Evolutionary conservation across 2,888 invertebrate species (phyloP), one percentile per base, ranked within the genome.

Genomic region (Horisme vitalbata): DNA sequence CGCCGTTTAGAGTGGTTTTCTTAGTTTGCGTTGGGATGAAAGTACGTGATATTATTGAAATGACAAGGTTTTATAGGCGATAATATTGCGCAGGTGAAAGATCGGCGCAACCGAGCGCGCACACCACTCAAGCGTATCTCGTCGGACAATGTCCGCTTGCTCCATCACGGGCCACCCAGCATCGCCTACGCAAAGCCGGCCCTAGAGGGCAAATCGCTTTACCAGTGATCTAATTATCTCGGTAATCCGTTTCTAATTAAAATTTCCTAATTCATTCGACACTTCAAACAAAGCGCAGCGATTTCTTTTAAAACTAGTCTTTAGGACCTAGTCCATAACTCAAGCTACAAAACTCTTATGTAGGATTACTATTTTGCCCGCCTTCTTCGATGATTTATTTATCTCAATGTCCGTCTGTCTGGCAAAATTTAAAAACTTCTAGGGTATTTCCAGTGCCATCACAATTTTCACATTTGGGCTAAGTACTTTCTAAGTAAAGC

Each of bases 61-160:
- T 80, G 85, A 82, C 87, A 85, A 84, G 75, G 85, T 88, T 89
- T 88, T 89, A 89, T 89, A 89, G 88, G 82, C 87, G 84, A 83
- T 73, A 86, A 76, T 83, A 79, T 89, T 88, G 89, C 88, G 89
- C 80, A 86, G 89, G 88, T 83, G 86, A 86, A 86, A 86, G 88
- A 88, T 80, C 81, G 79, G 76, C 68, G 88, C 87, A 87, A 87
- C 82, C 68, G 79, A 77, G 77, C 79, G 81, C 75, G 81, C 72
- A 80, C 79, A 68, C 77, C 85, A 82, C 59, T 85, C 70, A 79
- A 88, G 82, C 89, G 89, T 87, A 71, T 80, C 85, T 68, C 60
- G 59, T 65, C 74, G 81, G 80, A 81, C 88, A 85, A 85, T 85
- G 87, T 75, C 87, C 84, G 85, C 85, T 89, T 88, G 77, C 88